Conservation (phyloP, 2,888 invertebrate genomes). For the Xanthia togata region DNA sequence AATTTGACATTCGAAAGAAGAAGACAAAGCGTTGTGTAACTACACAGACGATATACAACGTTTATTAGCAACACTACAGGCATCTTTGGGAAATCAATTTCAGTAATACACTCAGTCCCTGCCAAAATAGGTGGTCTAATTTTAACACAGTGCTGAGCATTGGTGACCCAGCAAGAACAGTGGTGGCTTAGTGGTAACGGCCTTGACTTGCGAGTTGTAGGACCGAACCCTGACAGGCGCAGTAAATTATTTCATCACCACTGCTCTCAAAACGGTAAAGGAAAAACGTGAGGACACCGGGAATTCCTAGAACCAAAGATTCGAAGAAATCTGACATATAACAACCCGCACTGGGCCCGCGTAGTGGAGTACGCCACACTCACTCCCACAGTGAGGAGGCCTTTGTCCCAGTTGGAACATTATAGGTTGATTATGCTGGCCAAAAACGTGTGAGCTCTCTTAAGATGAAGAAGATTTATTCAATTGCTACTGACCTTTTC, state of each 20-base stretch:
- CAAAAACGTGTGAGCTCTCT: neutral
- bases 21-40: no score
- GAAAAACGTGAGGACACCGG: neutral
- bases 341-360: no score
- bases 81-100: neutral
- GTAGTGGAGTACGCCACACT: no score
- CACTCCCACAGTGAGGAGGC: neutral
- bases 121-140: neutral
- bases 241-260: neutral
- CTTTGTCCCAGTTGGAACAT: neutral
- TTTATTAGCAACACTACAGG: no score
- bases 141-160: neutral
- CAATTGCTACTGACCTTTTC: conserved; percentile 89
- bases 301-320: neutral
- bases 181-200: no score
- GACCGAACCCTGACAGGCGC: neutral
- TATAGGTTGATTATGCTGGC: neutral
- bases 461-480: neutral
- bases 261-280: neutral
- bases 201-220: neutral
- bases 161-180: neutral
- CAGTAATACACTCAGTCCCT: neutral
- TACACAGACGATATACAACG: no score
- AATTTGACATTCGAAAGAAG: no score
- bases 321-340: neutral